phyloP scores from a whole-genome alignment of 2,888 invertebrate genomes.

The Lasioglossum zephyrum region DNA sequence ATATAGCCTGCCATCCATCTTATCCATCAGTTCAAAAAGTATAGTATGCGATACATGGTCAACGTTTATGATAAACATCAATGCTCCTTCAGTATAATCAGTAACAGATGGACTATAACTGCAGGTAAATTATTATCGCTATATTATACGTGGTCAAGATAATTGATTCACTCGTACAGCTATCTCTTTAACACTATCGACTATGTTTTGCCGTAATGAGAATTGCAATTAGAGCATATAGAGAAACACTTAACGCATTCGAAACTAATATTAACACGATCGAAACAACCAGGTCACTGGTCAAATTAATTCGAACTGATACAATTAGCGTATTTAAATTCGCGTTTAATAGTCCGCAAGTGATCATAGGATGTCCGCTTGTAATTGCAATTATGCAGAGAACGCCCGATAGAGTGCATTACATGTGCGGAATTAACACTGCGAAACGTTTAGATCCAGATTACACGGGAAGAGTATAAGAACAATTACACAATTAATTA shows the following conservation, averaged over 20 bases:
- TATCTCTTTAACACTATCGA: not conserved
- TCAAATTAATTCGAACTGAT: not conserved
- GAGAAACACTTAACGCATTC: not conserved
- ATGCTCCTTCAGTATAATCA: not conserved
- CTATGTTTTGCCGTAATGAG: not conserved
- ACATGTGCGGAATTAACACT: not conserved
- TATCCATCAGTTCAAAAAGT: not conserved
- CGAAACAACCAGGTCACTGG: not conserved
- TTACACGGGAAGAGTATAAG: not conserved
- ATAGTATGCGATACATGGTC: not conserved
- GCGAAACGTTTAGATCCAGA: not conserved
- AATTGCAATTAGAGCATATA: slow-evolving; percentile 7
- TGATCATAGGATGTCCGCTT: not conserved
- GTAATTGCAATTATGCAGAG: not conserved
- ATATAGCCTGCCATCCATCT: not conserved
- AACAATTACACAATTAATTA: not conserved
- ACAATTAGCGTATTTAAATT: not conserved
- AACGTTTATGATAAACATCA: not conserved
- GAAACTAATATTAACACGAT: not conserved
- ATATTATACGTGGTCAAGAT: not conserved
- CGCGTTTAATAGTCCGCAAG: not conserved
- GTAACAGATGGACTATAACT: not conserved
- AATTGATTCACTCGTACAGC: not conserved
- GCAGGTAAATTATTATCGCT: not conserved
- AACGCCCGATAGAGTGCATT: not conserved